Evolutionary conservation across 2,113 vertebrate species (phyloP).

Genomic region (Dromas ardeola): DNA sequence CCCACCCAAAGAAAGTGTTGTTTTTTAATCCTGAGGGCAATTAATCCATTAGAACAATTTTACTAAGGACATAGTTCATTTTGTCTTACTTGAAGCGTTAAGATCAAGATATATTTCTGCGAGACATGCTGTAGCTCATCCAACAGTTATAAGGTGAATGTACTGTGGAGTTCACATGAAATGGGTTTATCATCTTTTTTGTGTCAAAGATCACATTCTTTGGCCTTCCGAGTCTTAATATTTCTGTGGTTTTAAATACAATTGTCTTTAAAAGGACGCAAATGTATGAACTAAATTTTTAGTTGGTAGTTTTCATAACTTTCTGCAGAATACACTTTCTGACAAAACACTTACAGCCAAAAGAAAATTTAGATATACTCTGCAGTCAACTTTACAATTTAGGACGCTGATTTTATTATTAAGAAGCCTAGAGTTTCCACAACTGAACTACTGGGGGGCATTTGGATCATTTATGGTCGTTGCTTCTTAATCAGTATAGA

Average conservation of each 20-base stretch:
- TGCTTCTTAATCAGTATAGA: not conserved
- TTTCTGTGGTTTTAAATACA: not conserved
- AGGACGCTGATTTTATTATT: not conserved
- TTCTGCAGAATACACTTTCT: not conserved
- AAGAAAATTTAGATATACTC: not conserved
- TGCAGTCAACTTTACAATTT: not conserved
- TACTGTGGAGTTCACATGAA: not conserved
- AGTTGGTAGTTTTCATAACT: not conserved
- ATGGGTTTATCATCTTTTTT: not conserved
- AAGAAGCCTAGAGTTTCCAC: not conserved
- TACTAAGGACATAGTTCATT: not conserved
- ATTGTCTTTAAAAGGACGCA: not conserved
- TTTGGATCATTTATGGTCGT: not conserved
- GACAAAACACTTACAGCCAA: not conserved
- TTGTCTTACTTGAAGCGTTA: not conserved
- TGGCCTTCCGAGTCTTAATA: not conserved
- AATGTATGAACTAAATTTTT: not conserved
- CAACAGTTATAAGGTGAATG: not conserved
- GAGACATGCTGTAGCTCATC: not conserved
- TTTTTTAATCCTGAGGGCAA: not conserved
- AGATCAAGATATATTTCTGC: not conserved
- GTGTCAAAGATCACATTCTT: not conserved
- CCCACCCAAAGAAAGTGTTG: not conserved
- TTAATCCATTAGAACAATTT: not conserved
- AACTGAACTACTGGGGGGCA: not conserved